Evolutionary conservation across 1,140 invertebrate species (phyloP), one percentile per base, ranked within the genome.

Genomic region (Trachymyrmex cornetzi): DNA sequence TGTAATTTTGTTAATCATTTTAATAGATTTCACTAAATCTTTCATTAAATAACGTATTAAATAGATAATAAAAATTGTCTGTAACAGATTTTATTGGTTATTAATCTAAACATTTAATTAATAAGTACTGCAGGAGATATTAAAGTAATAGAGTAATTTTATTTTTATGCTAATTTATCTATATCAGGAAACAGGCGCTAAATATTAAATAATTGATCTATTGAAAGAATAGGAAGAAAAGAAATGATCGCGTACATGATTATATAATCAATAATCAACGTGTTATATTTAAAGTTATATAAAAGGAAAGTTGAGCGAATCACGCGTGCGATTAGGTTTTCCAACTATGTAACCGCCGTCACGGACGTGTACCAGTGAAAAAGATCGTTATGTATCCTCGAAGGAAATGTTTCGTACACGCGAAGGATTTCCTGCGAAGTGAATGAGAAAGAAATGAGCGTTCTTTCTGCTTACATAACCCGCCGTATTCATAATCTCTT

Each of bases 381-480:
- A 75, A 57, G 55, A 84, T 84, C 55, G 69, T 84, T 84, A 84
- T 24, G 80, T 74, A 84, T 84, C 69, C 67, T 74, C 80, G 80
- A 84, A 63, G 55, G 69, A 84, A 84, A 71, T 50, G 30, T 27
- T 24, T 63, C 57, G 80, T 84, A 75, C 80, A 82, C 80, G 80
- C 67, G 38, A 75, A 84, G 55, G 80, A 84, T 75, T 84, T 84
- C 69, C 80, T 84, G 69, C 55, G 24, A 59, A 24, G 24, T 48
- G 79, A 84, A 63, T 69, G 80, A 75, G 69, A 12, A 75, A 69
- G 38, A 61, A 84, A 61, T 72, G 63, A 67, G 48, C 63, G 12
- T 82, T 85, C 61, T 88, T 84, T 88, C 85, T 64, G 75, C 88
- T 89, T 88, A 48, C 12, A 34, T 75, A 82, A 50, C 61, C 57